Evolutionary conservation across 2,113 vertebrate species (phyloP).

Genomic region (Patagioenas fasciata): DNA sequence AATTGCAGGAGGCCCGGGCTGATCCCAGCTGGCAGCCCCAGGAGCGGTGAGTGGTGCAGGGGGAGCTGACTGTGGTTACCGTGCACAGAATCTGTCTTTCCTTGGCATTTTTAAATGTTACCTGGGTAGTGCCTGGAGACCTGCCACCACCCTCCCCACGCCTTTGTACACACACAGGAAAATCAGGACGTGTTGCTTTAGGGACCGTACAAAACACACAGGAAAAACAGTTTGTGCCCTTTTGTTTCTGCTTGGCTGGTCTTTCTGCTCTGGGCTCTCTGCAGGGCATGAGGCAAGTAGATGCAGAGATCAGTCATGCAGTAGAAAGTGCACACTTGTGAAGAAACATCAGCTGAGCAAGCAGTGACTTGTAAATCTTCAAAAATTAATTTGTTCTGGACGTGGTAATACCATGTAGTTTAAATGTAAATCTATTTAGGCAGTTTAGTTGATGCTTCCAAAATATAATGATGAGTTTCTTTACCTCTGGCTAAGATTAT

Average conservation of each 20-base stretch:
- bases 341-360: neutral
- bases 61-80: neutral
- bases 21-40: neutral
- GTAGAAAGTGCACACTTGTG: neutral
- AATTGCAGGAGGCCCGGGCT: neutral
- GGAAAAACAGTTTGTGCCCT: neutral
- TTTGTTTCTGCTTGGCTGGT: neutral
- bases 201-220: neutral
- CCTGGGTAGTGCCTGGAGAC: neutral
- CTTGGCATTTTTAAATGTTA: neutral
- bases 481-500: neutral
- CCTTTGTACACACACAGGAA: neutral
- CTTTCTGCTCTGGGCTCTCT: neutral
- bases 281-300: neutral
- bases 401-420: neutral
- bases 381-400: neutral
- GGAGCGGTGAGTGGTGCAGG: rapidly evolving
- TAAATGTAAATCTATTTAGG: neutral
- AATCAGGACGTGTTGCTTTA: neutral
- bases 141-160: rapidly evolving
- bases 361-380: neutral
- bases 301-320: neutral
- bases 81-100: neutral
- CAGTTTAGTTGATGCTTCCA: neutral
- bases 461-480: neutral